Percentiles rank a stretch among this genome's conserved stretches.
phyloP scores from a whole-genome alignment of 2,113 vertebrate species.

The Xenopus borealis region DNA sequence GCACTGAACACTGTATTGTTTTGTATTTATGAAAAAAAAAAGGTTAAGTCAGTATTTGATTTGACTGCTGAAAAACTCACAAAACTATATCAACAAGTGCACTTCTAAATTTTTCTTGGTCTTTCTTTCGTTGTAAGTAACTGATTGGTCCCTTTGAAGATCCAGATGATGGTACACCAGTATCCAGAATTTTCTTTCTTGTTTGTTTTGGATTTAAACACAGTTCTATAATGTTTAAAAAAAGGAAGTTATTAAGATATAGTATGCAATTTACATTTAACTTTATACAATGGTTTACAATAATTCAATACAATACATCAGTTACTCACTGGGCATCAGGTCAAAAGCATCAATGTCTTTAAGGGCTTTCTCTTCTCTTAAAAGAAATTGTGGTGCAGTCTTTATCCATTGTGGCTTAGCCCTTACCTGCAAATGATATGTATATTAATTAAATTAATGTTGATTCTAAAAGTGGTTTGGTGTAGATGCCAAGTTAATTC shows the following conservation, averaged over 20 bases:
- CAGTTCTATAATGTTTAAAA: constrained; percentile 48
- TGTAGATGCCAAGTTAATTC: neutral
- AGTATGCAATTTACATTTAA: too few species aligned
- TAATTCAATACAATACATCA: too few species aligned
- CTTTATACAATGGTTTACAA: too few species aligned
- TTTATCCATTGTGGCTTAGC: constrained; percentile 68
- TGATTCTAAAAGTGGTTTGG: neutral
- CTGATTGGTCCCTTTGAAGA: constrained; percentile 44
- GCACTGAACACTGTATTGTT: too few species aligned
- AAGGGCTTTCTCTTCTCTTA: constrained; percentile 47
- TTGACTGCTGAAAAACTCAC: constrained; percentile 52
- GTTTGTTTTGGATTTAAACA: constrained; percentile 38
- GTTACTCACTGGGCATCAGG: constrained; percentile 59
- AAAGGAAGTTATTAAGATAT: too few species aligned
- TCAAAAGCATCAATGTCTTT: constrained; percentile 55
- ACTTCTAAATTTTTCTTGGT: constrained; percentile 64
- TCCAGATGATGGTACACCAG: neutral
- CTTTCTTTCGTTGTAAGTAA: constrained; percentile 49
- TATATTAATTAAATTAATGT: neutral
- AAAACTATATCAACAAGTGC: constrained; percentile 68
- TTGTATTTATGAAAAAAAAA: too few species aligned
- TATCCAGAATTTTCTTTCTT: constrained; percentile 46
- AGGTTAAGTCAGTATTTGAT: too few species aligned
- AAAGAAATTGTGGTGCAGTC: constrained; percentile 56
- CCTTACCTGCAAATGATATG: constrained; percentile 54